Evolutionary conservation across 2,888 invertebrate genomes (phyloP), one percentile per base, ranked within the genome.

Genomic region (Rotaria magnacalcarata): DNA sequence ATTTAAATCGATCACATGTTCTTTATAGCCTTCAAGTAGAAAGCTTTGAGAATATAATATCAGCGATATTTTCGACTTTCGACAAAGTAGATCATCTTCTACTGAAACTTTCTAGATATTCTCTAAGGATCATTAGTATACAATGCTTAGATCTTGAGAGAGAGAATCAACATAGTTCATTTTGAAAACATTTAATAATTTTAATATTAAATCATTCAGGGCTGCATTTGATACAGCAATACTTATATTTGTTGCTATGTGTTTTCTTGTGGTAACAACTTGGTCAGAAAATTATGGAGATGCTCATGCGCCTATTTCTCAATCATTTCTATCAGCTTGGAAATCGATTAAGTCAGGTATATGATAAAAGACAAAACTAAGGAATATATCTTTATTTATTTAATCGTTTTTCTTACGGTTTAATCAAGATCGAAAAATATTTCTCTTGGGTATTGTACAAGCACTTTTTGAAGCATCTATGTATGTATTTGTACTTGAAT

Each of bases 401-500:
- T 2, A 27, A 84, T 84, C 74, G 1, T 74, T 74, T 85, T 2
- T 3, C 84, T 58, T 54, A 88, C 60, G 85, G 2, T 10, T 84
- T 54, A 50, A 88, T 89, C 60, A 89, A 92, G 92, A 92, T 88
- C 89, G 87, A 80, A 91, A 91, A 87, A 89, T 92, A 7, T 88
- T 92, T 43, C 92, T 91, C 86, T 90, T 92, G 43, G 92, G 92
- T 14, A 87, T 92, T 86, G 91, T 92, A 85, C 92, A 92, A 89
- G 91, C 92, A 0, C 89, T 92, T 87, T 92, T 92, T 89, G 92
- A 92, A 88, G 92, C 92, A 24, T 90, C 91, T 87, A 92, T 92
- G 92, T 92, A 92, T 89, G 91, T 91, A n/a, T 92, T 92, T 89
- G 92, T 92, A 21, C 88, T 92, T 87, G 92, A 92, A 89, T 92